Conservation (phyloP, 2,888 invertebrate species). For the Anagyrus pseudococci region DNA sequence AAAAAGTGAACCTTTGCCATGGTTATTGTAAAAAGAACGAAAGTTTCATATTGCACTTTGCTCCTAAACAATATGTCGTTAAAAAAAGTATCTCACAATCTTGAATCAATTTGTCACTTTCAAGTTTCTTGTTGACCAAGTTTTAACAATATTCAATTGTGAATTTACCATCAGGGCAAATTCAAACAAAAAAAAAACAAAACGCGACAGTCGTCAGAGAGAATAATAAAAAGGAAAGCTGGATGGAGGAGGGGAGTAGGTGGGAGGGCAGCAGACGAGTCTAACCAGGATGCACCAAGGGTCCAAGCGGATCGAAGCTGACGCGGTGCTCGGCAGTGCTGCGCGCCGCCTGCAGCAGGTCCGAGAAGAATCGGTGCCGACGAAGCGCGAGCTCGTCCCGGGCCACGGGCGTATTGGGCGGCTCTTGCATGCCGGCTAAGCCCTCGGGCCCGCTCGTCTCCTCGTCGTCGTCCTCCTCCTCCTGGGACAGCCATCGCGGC, state of each 20-base stretch:
- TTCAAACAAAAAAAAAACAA: too few species aligned
- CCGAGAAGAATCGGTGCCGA: constrained; percentile 80
- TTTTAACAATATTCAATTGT: too few species aligned
- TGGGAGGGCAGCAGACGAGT: not conserved
- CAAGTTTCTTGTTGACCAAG: too few species aligned
- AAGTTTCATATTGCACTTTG: too few species aligned
- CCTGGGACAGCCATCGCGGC: constrained; percentile 59
- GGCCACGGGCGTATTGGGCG: constrained; percentile 80
- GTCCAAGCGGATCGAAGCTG: constrained; percentile 76
- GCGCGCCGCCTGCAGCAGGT: constrained; percentile 75
- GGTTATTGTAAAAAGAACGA: too few species aligned
- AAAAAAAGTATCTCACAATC: too few species aligned
- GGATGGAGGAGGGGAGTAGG: not conserved
- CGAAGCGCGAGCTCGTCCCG: constrained; percentile 79
- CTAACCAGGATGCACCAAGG: constrained; percentile 71
- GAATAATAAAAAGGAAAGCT: not conserved
- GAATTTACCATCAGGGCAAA: too few species aligned
- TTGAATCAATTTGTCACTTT: too few species aligned
- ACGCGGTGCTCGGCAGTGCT: constrained; percentile 78
- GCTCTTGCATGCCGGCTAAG: constrained; percentile 68
- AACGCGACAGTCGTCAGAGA: not conserved
- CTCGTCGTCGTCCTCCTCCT: constrained; percentile 59
- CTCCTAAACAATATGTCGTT: too few species aligned
- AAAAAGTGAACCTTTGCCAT: too few species aligned
- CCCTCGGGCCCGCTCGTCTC: constrained; percentile 50